Evolutionary conservation across 2,113 vertebrate species (phyloP).

Genomic region (Eidolon helvum): DNA sequence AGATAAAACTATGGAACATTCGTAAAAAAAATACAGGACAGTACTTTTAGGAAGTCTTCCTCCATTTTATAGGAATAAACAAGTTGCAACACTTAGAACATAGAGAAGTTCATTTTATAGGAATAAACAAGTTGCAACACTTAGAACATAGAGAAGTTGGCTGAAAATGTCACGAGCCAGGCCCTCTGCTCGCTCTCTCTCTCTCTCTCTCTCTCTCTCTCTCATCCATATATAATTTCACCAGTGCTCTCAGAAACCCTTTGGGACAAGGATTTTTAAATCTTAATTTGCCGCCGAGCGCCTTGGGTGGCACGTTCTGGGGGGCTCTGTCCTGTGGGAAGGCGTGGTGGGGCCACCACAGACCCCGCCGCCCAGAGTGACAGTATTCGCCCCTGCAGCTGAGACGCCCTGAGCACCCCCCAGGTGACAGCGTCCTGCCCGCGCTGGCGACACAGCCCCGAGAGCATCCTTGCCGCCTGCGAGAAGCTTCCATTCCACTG

Average conservation of each 20-base stretch:
- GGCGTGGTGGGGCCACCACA: too few species aligned
- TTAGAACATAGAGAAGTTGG: not conserved
- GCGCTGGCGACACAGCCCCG: too few species aligned
- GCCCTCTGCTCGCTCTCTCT: too few species aligned
- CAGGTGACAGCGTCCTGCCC: not conserved
- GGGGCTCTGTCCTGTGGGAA: not conserved
- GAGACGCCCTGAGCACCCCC: not conserved
- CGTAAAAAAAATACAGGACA: not conserved
- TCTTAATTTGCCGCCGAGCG: not conserved
- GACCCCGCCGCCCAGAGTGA: not conserved
- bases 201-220: not conserved
- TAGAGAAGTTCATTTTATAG: not conserved
- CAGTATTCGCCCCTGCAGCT: too few species aligned
- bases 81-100: not conserved
- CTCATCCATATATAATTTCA: not conserved
- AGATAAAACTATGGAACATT: not conserved
- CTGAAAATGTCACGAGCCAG: not conserved
- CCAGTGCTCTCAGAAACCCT: not conserved
- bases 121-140: not conserved
- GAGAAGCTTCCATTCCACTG: not conserved
- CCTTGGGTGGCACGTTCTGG: not conserved
- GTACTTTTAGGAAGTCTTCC: not conserved
- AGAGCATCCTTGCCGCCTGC: too few species aligned
- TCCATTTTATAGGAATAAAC: not conserved
- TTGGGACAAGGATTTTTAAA: not conserved